Evolutionary conservation across 2,888 invertebrate species (phyloP), one percentile per base, ranked within the genome.

Genomic region (Lottia scabra): DNA sequence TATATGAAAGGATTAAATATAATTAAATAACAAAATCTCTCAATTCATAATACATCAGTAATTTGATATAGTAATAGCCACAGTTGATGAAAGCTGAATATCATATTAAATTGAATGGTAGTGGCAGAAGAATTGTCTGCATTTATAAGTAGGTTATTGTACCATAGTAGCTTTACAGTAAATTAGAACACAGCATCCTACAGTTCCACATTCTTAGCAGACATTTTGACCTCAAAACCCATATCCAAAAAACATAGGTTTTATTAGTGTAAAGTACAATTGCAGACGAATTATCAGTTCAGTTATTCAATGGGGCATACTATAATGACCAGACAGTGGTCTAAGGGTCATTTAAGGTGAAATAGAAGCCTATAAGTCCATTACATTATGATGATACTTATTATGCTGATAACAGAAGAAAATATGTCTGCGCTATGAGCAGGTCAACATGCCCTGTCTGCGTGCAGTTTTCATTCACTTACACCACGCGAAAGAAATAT

Each of bases 211-310:
- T 56, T 56, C 56, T 23, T 56, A 56, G 56, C 56, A 56, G 56
- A 56, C 56, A 56, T 56, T 56, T 56, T 56, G 56, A 56, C 56
- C 56, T 56, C 56, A 56, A 56, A 56, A 56, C 56, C 56, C 56
- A 56, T 23, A 56, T 56, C 56, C 19, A 23, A 56, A 56, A 56
- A 56, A 23, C 19, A 56, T 56, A 56, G 56, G 56, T 23, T 56
- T 56, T 56, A 56, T 56, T 23, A 56, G 23, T 23, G 19, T 19
- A 56, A 56, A 56, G 23, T 19, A 5, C 38, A 38, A 8, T 38
- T 38, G 38, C 38, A 38, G 38, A 38, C 8, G 38, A 38, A 5
- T 38, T 38, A 10, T 38, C 5, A 38, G 8, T 38, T 38, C 10
- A 38, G 10, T 1, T 38, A 38, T 8, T 38, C 38, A 38, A 38